Base-by-base conservation (phyloP, 2,797 vertebrate genomes). In the Thamnophis elegans region DNA sequence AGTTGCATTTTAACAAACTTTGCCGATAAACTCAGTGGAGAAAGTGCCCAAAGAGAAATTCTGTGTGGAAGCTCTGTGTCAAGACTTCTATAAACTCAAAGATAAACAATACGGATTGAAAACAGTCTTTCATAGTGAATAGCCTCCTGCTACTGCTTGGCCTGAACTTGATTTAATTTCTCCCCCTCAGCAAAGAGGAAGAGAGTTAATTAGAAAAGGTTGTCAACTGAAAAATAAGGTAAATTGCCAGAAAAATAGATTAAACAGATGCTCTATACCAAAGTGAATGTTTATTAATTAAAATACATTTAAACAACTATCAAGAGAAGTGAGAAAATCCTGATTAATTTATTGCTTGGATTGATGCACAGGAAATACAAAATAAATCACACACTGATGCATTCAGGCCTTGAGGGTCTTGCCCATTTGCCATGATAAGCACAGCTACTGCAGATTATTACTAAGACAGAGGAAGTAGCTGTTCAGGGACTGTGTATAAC, bases 321-420 rank as follows among this genome's bases (percentile, higher is more conserved):
- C 87, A 93, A 95, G 82, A 96, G 82, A 90, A 94, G 60, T 87
- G 42, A 92, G 60, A 87, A 95, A 95, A 95, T 36, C 26, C 89
- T 91, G 87, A 94, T 94, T 94, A 90, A 85, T 73, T 90, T 94
- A 42, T 86, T 93, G 90, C 94, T 93, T 95, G 87, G 91, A 89
- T 94, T 93, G 91, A 90, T 95, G 88, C 58, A 90, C 55, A 92
- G 93, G 90, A 96, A 89, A 93, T 91, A 95, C 87, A 89, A 89
- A 92, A 94, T 93, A 95, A 95, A 94, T 94, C 92, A 94, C 28
- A 88, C 16, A 42, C 16, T 95, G 91, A 93, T 95, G 20, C 25
- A 78, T 20, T 89, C 53, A 0, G 82, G 22, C 92, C 94, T 94
- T 94, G 0, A 0, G 55, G 94, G 92, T 94, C 93, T 96, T 95